Percentiles rank a stretch among this genome's conserved stretches.
These are phyloP conservation scores for Portunus trituberculatus DNA, from an alignment of 1,140 invertebrate genomes.

Conservation along the genomic window DNA sequence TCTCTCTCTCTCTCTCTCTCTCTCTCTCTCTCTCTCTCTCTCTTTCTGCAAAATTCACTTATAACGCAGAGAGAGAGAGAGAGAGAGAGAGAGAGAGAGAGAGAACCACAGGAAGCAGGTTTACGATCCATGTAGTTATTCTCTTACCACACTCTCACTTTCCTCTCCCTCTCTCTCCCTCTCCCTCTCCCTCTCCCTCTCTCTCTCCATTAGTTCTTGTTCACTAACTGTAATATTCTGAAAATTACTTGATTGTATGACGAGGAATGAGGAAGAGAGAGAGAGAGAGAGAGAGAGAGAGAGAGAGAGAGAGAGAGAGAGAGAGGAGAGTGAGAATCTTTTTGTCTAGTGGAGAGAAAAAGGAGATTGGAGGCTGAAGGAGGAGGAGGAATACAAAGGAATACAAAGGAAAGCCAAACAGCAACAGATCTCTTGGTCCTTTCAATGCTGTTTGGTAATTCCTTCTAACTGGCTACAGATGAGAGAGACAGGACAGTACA, in stretches of 20 bases:
- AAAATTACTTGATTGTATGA: too few relatives aligned
- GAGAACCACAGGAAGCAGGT: too few relatives aligned
- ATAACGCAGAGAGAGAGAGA: not conserved
- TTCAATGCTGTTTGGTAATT: too few relatives aligned
- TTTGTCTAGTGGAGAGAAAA: not conserved
- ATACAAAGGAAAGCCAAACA: too few relatives aligned
- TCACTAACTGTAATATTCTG: not conserved
- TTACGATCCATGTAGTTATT: too few relatives aligned
- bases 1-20: not conserved
- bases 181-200: not conserved
- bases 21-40: not conserved
- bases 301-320: not conserved
- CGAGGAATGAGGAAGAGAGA: too few relatives aligned
- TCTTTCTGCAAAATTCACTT: not conserved
- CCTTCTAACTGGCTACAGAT: too few relatives aligned
- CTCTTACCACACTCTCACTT: not conserved
- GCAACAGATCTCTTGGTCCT: too few relatives aligned
- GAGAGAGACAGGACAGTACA: too few relatives aligned
- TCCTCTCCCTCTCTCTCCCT: not conserved
- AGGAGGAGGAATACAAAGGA: too few relatives aligned
- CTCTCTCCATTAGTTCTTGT: not conserved
- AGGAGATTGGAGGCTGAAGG: not conserved
- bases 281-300: too few relatives aligned
- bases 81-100: slow-evolving; percentile 35
- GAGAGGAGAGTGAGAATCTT: not conserved